Evolutionary conservation across 1,140 invertebrate genomes (phyloP).

Genomic region (Centruroides sculpturatus): DNA sequence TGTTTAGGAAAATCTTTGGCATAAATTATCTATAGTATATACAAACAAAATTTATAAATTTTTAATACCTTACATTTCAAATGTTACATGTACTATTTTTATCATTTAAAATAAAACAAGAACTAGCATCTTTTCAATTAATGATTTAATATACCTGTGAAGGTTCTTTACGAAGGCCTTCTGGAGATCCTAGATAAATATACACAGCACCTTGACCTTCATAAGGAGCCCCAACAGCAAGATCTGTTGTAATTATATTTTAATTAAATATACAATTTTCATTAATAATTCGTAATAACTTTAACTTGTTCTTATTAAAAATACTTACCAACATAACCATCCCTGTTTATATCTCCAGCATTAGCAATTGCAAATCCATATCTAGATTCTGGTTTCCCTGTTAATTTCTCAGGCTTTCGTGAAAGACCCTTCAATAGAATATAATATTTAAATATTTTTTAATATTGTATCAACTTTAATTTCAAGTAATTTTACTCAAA

Average conservation of each 20-base stretch:
- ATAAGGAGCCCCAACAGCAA: slow-evolving; percentile 39
- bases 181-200: slow-evolving; percentile 32
- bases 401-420: slow-evolving; percentile 32
- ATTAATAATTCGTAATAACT: no score
- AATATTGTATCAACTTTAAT: no score
- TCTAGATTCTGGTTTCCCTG: slow-evolving; percentile 53
- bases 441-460: no score
- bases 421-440: no score
- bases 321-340: slow-evolving; percentile 14
- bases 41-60: neutral
- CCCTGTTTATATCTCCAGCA: slow-evolving; percentile 80
- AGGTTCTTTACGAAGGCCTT: slow-evolving; percentile 53
- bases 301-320: neutral
- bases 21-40: slow-evolving; percentile 34
- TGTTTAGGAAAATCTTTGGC: slow-evolving; percentile 34
- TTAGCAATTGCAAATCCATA: slow-evolving; percentile 75
- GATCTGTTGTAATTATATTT: slow-evolving; percentile 22
- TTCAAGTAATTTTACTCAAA: slow-evolving; percentile 42
- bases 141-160: slow-evolving; percentile 43
- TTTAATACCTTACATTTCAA: neutral
- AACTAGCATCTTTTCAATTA: no score
- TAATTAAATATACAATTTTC: neutral
- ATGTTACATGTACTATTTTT: neutral
- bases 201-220: slow-evolving; percentile 38
- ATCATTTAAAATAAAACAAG: no score